Evolutionary conservation across 2,797 vertebrate genomes (phyloP).

Genomic region (Ctenochaetus hawaiiensis): DNA sequence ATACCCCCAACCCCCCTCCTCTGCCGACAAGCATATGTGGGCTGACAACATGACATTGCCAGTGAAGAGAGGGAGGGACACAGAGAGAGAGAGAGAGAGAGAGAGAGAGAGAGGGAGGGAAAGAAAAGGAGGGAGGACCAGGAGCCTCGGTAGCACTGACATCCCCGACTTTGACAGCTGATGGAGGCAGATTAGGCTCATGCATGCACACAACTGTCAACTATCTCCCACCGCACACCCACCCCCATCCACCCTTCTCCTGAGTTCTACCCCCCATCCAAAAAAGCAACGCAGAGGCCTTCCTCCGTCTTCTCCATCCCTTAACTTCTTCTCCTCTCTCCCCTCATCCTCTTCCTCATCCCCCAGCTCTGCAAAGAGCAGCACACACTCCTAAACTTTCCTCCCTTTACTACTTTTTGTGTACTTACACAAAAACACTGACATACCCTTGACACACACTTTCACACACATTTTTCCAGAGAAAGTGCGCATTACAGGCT

Average conservation of each 20-base stretch:
- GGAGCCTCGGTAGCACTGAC: conserved; percentile 75
- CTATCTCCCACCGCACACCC: conserved; percentile 35
- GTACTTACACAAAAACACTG: conserved; percentile 5
- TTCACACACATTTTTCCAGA: conserved; percentile 1
- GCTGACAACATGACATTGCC: conserved; percentile 89
- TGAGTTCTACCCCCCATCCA: conserved; percentile 21
- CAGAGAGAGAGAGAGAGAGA: conserved; percentile 46
- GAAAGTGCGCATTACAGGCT: conserved; percentile 1
- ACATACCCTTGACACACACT: conserved; percentile 7
- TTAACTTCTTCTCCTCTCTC: conserved; percentile 46
- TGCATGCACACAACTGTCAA: conserved; percentile 80
- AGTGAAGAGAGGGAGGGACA: conserved; percentile 68
- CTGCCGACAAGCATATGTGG: conserved; percentile 86
- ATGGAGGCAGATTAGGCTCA: conserved; percentile 85
- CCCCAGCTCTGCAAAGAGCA: conserved; percentile 18
- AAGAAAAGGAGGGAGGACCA: conserved; percentile 47
- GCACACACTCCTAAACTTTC: conserved; percentile 36
- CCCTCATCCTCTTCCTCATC: conserved; percentile 5
- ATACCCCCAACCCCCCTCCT: conserved; percentile 42
- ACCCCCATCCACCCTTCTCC: conserved; percentile 37
- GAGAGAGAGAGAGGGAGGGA: conserved; percentile 50
- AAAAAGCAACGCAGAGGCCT: conserved; percentile 44
- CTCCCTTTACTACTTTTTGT: background rate
- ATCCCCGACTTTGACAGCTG: conserved; percentile 84
- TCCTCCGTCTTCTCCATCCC: conserved; percentile 14